Evolutionary conservation across 2,888 invertebrate genomes (phyloP).

Genomic region (Xestia ashworthii): DNA sequence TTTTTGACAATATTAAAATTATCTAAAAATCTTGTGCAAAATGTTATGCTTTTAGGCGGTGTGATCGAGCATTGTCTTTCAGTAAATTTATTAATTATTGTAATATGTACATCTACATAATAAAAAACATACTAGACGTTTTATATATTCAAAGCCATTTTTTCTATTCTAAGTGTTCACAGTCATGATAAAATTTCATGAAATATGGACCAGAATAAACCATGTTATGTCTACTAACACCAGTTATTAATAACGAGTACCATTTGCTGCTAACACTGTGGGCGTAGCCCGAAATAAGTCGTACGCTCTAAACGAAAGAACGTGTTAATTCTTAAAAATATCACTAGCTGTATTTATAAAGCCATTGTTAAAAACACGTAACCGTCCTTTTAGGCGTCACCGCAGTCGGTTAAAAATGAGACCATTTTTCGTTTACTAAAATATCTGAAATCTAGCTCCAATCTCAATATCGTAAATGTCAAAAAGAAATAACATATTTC

Average conservation of each 20-base stretch:
- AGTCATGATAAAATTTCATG: not conserved
- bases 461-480: constrained; percentile 16
- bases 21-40: not conserved
- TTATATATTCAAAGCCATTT: not conserved
- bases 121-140: not conserved
- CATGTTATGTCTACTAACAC: not conserved
- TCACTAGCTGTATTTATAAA: not conserved
- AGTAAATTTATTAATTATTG: not conserved
- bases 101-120: not conserved
- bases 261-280: not conserved
- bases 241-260: not conserved
- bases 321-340: not conserved
- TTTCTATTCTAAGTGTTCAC: not conserved
- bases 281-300: not conserved
- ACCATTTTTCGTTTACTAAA: not conserved
- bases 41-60: not conserved
- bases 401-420: not conserved
- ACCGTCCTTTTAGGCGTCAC: not conserved
- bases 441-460: not conserved
- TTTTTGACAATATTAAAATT: too few relatives aligned
- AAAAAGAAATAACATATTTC: not conserved
- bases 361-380: not conserved
- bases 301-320: not conserved
- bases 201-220: not conserved
- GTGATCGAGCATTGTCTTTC: too few relatives aligned